Conservation (phyloP, 2,888 invertebrate genomes). For the Litoditis marina region DNA sequence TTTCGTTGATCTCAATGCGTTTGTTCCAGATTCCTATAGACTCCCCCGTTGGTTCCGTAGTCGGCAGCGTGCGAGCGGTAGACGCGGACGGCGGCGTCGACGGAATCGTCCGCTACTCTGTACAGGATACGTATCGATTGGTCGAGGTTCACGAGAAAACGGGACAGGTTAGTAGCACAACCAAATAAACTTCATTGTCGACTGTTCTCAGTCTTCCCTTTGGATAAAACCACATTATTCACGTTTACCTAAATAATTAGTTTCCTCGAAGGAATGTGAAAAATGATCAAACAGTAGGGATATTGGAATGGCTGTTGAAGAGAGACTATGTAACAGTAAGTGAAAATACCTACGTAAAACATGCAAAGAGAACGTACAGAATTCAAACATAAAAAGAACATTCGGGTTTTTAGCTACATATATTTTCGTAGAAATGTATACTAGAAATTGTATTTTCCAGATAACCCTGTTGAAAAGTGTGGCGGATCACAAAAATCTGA, state of each 20-base stretch:
- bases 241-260: too few species aligned
- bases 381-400: too few species aligned
- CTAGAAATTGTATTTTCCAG: slow-evolving; percentile 13
- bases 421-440: neutral
- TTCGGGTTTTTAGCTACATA: too few species aligned
- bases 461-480: slow-evolving; percentile 28
- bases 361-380: too few species aligned
- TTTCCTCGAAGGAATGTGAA: too few species aligned
- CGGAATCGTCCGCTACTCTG: slow-evolving; percentile 28
- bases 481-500: slow-evolving; percentile 27
- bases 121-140: slow-evolving; percentile 19
- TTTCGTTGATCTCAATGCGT: too few species aligned
- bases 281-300: too few species aligned
- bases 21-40: slow-evolving; percentile 27
- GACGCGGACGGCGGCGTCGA: slow-evolving; percentile 41
- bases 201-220: neutral
- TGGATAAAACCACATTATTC: too few species aligned
- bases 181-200: neutral
- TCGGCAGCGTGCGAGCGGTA: slow-evolving; percentile 69
- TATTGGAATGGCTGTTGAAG: too few species aligned
- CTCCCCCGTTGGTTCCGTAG: slow-evolving; percentile 68
- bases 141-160: slow-evolving; percentile 37
- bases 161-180: slow-evolving; percentile 31
- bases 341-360: too few species aligned
- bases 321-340: too few species aligned